A percentile compares a stretch with the other conserved stretches of the same genome.
Evolutionary conservation across 1,140 invertebrate genomes (phyloP).

Genomic region (Brachionus plicatilis): DNA sequence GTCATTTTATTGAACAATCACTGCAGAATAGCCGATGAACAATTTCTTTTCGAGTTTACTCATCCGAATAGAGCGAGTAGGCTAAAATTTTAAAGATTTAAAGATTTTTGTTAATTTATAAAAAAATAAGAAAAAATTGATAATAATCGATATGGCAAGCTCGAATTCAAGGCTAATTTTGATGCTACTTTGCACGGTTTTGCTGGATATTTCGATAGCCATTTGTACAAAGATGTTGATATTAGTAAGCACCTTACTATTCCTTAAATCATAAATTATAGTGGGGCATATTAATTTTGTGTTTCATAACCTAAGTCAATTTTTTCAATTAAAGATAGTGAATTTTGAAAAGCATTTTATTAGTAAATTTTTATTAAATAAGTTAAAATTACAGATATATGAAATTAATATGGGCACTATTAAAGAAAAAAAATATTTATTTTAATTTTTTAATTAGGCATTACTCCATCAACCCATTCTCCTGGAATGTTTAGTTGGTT

Average conservation of each 20-base stretch:
- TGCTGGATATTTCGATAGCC: conserved; percentile 85
- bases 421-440: neutral
- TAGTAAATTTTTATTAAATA: no score
- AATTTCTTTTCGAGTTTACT: conserved; percentile 76
- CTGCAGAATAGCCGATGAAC: conserved; percentile 70
- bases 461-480: conserved; percentile 78
- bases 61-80: conserved; percentile 70
- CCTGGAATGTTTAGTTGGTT: conserved; percentile 94
- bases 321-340: no score
- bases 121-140: neutral
- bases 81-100: neutral
- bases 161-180: conserved; percentile 45
- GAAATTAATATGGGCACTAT: no score
- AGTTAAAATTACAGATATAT: no score
- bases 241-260: conserved; percentile 62
- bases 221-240: conserved; percentile 74
- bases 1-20: conserved; percentile 87
- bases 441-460: conserved; percentile 56
- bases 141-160: neutral
- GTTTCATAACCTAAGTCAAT: no score
- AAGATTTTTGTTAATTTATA: neutral
- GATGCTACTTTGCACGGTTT: conserved; percentile 83
- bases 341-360: no score
- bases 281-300: no score
- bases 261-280: no score